Evolutionary conservation across 2,113 vertebrate genomes (phyloP).

Genomic region (Larimichthys polyactis): DNA sequence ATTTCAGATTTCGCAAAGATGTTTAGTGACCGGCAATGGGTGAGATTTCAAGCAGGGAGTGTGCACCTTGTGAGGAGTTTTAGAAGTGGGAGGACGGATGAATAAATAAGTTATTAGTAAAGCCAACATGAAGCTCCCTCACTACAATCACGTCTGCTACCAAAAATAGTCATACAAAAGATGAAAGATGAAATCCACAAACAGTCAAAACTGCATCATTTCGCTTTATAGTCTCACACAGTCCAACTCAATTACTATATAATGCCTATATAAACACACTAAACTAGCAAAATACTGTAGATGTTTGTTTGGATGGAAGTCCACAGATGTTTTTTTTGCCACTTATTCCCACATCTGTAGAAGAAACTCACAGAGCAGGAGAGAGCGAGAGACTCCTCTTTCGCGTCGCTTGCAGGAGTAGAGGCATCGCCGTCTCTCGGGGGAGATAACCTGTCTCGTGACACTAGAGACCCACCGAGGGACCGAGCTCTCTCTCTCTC

Average conservation of each 20-base stretch:
- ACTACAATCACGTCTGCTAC: background rate
- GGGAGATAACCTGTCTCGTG: conserved; percentile 34
- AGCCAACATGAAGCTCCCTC: conserved; percentile 24
- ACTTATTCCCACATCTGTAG: background rate
- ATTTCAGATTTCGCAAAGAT: background rate
- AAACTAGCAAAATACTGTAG: background rate
- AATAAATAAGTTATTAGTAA: conserved; percentile 35
- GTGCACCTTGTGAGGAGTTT: conserved; percentile 10
- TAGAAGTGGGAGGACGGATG: conserved; percentile 7
- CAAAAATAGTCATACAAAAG: conserved; percentile 2
- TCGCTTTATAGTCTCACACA: background rate
- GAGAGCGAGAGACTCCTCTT: conserved; percentile 13
- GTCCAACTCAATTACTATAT: no score
- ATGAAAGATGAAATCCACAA: conserved; percentile 3
- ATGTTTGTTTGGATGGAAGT: background rate
- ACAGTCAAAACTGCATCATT: background rate
- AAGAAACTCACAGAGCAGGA: background rate
- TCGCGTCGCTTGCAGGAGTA: background rate
- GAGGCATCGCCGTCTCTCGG: conserved; percentile 33
- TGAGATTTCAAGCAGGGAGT: background rate
- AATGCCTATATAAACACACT: background rate
- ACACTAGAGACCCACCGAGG: conserved; percentile 31
- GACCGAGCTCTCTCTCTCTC: background rate
- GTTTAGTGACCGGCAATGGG: background rate
- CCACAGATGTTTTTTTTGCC: background rate